Evolutionary conservation across 2,888 invertebrate species (phyloP), one percentile per base, ranked within the genome.

Genomic region (Aporophyla nigra): DNA sequence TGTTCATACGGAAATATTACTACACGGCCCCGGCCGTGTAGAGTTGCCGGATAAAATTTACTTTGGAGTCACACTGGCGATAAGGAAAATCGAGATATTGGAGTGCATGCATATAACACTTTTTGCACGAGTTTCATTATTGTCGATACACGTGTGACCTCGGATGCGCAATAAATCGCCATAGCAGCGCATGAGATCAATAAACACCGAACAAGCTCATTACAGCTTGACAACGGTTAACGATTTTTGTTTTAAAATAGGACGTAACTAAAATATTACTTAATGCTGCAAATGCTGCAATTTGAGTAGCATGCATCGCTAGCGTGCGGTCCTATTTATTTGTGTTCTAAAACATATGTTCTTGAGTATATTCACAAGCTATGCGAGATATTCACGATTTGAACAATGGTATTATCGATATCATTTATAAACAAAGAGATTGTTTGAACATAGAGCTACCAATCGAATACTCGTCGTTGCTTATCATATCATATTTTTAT

Each of bases 101-200:
- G 74, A 85, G 88, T 86, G 87, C 84, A 85, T 86, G 87, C 87
- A 86, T 85, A 82, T 86, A 82, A 86, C 87, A 86, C 85, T 90
- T 90, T 90, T 86, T 91, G 92, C 93, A 93, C 93, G 93, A 92
- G 92, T 90, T 89, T 86, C 89, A 89, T 91, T 94, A 94, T 91
- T 90, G 89, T 78, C 83, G 78, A 81, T 85, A 91, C 94, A 94
- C 94, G 94, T 94, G 94, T 93, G 92, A 92, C 92, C 91, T 94
- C 90, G 89, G 84, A 85, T 88, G 85, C 84, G 90, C 89, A 86
- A 88, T 91, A 90, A 88, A 89, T 87, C 84, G 83, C 88, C 87
- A 74, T 82, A 74, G 81, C 73, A 40, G 81, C 65, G 61, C 65
- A 69, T 80, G 80, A 80, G 68, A 76, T 65, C 80, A 84, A 76